Evolutionary conservation across 2,113 vertebrate genomes (phyloP), one percentile per base, ranked within the genome.

Genomic region (Albula goreensis): DNA sequence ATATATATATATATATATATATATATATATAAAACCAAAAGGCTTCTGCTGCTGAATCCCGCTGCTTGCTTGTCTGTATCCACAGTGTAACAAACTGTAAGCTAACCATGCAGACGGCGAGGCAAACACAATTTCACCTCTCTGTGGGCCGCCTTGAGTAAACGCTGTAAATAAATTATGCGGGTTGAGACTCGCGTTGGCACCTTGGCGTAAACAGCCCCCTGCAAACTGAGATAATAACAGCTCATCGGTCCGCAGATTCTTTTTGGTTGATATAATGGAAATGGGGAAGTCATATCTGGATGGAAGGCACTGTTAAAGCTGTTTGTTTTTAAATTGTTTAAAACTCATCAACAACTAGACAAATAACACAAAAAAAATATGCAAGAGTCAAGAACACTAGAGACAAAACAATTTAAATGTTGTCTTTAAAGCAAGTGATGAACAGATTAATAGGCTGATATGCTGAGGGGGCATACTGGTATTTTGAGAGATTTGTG

Each of bases 131-230:
- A 60, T 83, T 57, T 60, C 56, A 63, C 81, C 81, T 60, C 81
- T 83, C 81, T 60, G 81, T 48, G 31, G 81, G 31, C 53, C 49
- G 4, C 57, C 81, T 83, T 83, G 81, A 63, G 81, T 83, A 83
- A 83, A 83, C 4, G 51, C 11, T 83, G 19, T 83, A 83, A 83
- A 83, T 83, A 83, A 63, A 63, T 60, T 63, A 83, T 49, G 53
- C 31, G 25, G 5, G n/a, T 63, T 83, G 81, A 6, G 56, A 63
- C 81, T 83, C 81, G 56, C 12, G 13, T 41, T 48, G 31, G 81
- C 53, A 41, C 56, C 81, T 63, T 57, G 1, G 13, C 52, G 48
- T n/a, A 74, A 74, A 31, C n/a, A n/a, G 22, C 70, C 70, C 70
- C 70, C 70, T 31, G 22, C 70, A 74, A n/a, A 19, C 70, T 10